phyloP scores from a whole-genome alignment of 2,888 invertebrate species.

The Xestia c-nigrum region DNA sequence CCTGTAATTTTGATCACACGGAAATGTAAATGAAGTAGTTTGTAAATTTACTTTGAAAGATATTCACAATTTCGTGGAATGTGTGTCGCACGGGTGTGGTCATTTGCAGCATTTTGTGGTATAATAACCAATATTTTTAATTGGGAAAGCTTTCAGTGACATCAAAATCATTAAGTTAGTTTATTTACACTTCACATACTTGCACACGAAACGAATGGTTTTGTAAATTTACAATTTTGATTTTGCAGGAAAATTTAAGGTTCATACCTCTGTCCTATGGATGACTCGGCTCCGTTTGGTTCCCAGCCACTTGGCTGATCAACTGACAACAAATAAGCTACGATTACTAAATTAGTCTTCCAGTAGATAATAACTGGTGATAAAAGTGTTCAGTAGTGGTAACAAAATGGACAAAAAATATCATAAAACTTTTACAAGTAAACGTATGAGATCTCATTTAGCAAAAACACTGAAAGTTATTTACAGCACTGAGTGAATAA shows the following conservation, averaged over 20 bases:
- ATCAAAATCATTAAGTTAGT: not conserved
- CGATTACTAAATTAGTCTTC: not conserved
- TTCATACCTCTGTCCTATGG: not conserved
- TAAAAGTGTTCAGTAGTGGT: not conserved
- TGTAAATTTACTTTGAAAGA: not conserved
- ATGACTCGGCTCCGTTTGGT: not conserved
- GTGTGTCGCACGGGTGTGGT: not conserved
- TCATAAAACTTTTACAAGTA: not conserved
- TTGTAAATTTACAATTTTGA: not conserved
- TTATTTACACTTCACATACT: not conserved
- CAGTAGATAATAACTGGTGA: not conserved
- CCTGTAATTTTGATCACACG: constrained; percentile 17
- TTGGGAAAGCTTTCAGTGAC: not conserved
- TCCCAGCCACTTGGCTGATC: not conserved
- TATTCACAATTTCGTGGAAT: constrained; percentile 1
- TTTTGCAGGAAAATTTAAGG: too few relatives aligned
- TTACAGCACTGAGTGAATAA: not conserved
- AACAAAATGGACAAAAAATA: not conserved
- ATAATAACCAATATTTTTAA: constrained; percentile 3
- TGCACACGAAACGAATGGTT: not conserved
- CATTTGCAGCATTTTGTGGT: not conserved
- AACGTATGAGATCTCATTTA: not conserved
- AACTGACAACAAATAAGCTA: not conserved
- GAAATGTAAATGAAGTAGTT: not conserved
- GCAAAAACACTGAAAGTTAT: not conserved